phyloP scores from a whole-genome alignment of 2,888 invertebrate species.

The Drosophila niveifrons region DNA sequence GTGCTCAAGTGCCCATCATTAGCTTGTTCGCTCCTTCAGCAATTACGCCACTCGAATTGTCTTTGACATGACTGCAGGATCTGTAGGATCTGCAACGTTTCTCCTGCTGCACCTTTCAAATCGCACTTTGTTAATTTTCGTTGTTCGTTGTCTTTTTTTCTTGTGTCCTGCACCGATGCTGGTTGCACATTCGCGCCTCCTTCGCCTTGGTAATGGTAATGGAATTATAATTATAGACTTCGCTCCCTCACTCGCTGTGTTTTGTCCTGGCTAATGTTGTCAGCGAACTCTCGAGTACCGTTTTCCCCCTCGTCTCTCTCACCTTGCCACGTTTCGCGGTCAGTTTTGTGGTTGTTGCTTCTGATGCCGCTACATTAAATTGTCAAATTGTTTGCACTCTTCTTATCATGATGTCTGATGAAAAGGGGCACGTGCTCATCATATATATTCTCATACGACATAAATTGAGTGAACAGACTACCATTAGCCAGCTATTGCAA shows the following conservation, averaged over 20 bases:
- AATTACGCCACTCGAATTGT: slow-evolving; percentile 76
- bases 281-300: slow-evolving; percentile 44
- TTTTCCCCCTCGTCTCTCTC: background rate
- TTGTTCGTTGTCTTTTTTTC: slow-evolving; percentile 31
- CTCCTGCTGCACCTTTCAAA: slow-evolving; percentile 74
- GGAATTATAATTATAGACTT: slow-evolving; percentile 84
- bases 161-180: slow-evolving; percentile 54
- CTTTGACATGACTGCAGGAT: slow-evolving; percentile 64
- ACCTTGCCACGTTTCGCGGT: slow-evolving; percentile 30
- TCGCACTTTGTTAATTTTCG: slow-evolving; percentile 67
- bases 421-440: slow-evolving; percentile 68
- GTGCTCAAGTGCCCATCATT: slow-evolving; percentile 69
- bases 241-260: slow-evolving; percentile 55
- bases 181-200: slow-evolving; percentile 52
- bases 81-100: slow-evolving; percentile 51
- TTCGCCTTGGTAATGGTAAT: slow-evolving; percentile 72
- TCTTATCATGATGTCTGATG: slow-evolving; percentile 64
- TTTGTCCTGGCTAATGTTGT: slow-evolving; percentile 78
- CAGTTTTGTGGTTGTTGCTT: slow-evolving; percentile 48
- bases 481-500: background rate
- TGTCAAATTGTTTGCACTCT: slow-evolving; percentile 83
- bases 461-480: background rate
- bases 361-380: slow-evolving; percentile 79
- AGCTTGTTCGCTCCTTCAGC: slow-evolving; percentile 58
- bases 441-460: slow-evolving; percentile 17